Evolutionary conservation across 2,888 invertebrate genomes (phyloP).

Genomic region (Papilio protenor): DNA sequence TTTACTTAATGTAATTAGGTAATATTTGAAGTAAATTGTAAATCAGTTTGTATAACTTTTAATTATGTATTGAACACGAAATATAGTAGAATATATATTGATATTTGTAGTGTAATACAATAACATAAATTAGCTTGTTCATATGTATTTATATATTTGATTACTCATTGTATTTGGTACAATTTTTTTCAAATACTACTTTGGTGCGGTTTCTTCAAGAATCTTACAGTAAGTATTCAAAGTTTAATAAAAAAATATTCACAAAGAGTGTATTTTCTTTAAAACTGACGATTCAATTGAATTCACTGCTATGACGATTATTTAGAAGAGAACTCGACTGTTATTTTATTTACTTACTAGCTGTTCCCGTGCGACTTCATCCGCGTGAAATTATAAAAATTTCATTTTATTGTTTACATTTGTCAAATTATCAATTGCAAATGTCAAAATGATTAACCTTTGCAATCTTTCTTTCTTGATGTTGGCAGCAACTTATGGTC

Average conservation of each 20-base stretch:
- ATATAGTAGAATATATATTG: conserved; percentile 48
- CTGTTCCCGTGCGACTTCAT: too few species aligned
- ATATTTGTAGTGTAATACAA: conserved; percentile 25
- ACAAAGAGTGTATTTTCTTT: conserved; percentile 52
- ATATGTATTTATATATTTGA: background rate
- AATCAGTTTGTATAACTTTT: conserved; percentile 38
- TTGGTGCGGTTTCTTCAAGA: conserved; percentile 52
- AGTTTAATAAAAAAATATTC: conserved; percentile 63
- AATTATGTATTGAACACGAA: background rate
- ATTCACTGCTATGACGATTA: too few species aligned
- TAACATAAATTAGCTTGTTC: background rate
- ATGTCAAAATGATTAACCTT: too few species aligned
- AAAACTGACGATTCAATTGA: too few species aligned
- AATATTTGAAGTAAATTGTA: conserved; percentile 72
- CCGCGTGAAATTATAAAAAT: too few species aligned
- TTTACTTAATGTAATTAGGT: conserved; percentile 52
- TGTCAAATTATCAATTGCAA: too few species aligned
- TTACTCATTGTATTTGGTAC: conserved; percentile 44
- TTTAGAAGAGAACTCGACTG: too few species aligned
- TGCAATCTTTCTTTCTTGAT: too few species aligned
- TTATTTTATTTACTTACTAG: too few species aligned
- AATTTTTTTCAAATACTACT: conserved; percentile 74
- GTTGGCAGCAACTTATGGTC: too few species aligned
- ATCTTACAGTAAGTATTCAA: conserved; percentile 70
- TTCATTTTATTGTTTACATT: too few species aligned